Percentiles rank a stretch among this genome's conserved stretches.
phyloP scores from a whole-genome alignment of 2,113 vertebrate species.

The Chionomys nivalis region DNA sequence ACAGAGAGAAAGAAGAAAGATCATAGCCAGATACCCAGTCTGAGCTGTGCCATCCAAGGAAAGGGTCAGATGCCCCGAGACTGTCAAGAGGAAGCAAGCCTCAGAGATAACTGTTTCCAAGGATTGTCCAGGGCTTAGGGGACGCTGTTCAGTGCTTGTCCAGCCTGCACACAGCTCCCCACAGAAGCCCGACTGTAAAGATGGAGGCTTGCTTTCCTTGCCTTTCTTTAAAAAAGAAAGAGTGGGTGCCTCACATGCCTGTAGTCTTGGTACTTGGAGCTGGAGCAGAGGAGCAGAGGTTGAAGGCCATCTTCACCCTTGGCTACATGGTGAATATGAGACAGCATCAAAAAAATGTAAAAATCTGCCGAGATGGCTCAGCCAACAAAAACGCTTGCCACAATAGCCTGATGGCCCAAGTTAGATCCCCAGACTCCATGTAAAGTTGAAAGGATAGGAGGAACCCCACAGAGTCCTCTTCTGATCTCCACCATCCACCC shows the following conservation, averaged over 20 bases:
- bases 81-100: background rate
- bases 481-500: background rate
- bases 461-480: background rate
- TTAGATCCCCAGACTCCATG: background rate
- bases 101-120: background rate
- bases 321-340: background rate
- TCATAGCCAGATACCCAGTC: background rate
- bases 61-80: background rate
- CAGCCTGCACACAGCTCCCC: background rate
- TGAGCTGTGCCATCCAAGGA: background rate
- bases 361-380: background rate
- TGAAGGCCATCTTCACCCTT: background rate
- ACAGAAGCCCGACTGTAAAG: background rate
- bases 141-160: too few relatives aligned
- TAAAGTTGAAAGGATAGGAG: background rate
- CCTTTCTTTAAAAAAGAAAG: background rate
- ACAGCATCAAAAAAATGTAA: background rate
- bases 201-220: background rate
- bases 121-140: background rate
- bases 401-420: too few relatives aligned
- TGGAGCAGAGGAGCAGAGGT: background rate
- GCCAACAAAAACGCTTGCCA: background rate
- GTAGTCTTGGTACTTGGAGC: background rate
- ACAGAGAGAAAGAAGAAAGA: background rate
- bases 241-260: too few relatives aligned